Conservation (phyloP, 2,113 vertebrate species). For the Peromyscus maniculatus region DNA sequence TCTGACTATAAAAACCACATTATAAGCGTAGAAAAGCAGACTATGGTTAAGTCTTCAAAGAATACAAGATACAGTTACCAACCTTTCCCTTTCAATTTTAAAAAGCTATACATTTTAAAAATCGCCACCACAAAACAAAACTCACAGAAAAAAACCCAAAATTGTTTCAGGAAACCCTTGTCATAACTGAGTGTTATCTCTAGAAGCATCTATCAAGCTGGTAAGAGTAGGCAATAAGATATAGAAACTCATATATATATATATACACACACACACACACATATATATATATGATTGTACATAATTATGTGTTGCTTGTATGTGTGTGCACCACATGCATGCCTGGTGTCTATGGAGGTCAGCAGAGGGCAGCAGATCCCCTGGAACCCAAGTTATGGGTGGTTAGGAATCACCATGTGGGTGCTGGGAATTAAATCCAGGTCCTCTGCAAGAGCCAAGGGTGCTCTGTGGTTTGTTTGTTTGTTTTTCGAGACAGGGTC, state of each 20-base stretch:
- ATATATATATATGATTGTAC: not conserved
- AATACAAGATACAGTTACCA: not conserved
- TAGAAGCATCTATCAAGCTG: not conserved
- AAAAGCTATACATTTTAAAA: conserved; percentile 41
- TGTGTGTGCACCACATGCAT: too few relatives aligned
- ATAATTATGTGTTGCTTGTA: not conserved
- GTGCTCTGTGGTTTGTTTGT: not conserved
- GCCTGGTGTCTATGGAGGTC: not conserved
- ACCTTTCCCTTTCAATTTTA: not conserved
- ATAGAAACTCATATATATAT: not conserved
- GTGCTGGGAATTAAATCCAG: not conserved
- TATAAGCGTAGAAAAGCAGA: not conserved
- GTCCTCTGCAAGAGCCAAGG: not conserved
- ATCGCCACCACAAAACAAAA: not conserved
- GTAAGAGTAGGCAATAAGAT: not conserved
- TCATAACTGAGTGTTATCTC: not conserved
- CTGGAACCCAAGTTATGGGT: too few relatives aligned
- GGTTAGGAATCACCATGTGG: not conserved
- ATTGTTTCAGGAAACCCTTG: not conserved
- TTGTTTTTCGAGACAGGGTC: too few relatives aligned
- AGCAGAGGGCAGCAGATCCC: not conserved
- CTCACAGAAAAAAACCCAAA: not conserved
- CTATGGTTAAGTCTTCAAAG: not conserved
- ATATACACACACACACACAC: too few relatives aligned
- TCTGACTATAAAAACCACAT: not conserved